phyloP scores from a whole-genome alignment of 2,113 vertebrate species.

The Panthera uncia region DNA sequence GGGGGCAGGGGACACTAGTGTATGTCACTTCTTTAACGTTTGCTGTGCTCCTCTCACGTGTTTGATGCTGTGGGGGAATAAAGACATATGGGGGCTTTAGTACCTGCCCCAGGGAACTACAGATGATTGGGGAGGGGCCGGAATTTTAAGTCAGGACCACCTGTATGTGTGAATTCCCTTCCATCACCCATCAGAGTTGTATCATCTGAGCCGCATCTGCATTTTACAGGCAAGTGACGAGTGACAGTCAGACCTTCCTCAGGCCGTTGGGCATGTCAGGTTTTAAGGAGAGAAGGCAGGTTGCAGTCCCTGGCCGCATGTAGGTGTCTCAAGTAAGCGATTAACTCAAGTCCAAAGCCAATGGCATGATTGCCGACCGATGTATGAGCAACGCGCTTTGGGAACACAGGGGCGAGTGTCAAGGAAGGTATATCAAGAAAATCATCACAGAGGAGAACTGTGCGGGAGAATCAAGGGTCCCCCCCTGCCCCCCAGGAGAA shows the following conservation, averaged over 20 bases:
- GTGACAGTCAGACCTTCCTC: neutral
- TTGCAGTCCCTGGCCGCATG: neutral
- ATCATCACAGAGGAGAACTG: neutral
- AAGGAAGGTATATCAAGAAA: neutral
- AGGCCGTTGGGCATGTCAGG: rapidly evolving
- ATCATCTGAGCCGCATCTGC: neutral
- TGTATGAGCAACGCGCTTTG: rapidly evolving
- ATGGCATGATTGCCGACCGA: rapidly evolving
- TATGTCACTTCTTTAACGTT: neutral
- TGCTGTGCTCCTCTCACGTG: neutral
- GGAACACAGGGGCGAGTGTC: neutral
- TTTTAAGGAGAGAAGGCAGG: neutral
- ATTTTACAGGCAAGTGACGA: neutral
- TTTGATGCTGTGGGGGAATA: neutral
- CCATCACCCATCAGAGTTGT: neutral
- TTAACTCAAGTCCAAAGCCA: neutral
- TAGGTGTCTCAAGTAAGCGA: neutral
- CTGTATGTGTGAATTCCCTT: neutral
- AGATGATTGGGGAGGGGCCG: neutral
- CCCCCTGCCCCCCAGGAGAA: neutral
- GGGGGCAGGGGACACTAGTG: rapidly evolving
- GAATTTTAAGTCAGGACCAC: neutral
- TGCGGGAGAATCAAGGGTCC: neutral
- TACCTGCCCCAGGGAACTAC: neutral
- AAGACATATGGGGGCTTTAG: neutral